Evolutionary conservation across 2,797 vertebrate species (phyloP), one percentile per base, ranked within the genome.

Genomic region (Urosaurus nigricauda): DNA sequence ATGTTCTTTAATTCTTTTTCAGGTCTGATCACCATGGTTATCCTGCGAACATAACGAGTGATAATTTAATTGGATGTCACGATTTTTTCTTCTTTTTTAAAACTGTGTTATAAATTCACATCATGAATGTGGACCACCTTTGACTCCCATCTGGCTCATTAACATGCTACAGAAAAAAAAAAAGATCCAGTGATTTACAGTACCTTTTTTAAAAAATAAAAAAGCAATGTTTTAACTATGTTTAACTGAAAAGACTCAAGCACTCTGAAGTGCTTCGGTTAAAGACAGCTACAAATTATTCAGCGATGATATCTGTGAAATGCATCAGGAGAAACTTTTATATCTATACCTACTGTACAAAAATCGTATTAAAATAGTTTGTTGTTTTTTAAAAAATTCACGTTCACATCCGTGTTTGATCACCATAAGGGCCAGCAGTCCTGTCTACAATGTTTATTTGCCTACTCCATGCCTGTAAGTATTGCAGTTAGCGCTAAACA

Each of bases 21-120:
- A 99, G 99, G 99, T 98, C 98, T 99, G 97, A 98, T 99, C 95
- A 99, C 99, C 92, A 99, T 99, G 99, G 98, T 99, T 96, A 98
- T 99, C 95, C 97, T 99, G 63, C 98, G 98, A 97, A 99, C 98
- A 97, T 99, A n/a, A n/a, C n/a, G 97, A 99, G 91, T 94, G 91
- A 90, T 90, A 92, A 95, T 88, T 92, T 93, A 91, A 90, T 84
- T 92, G 94, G 94, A 96, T 93, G 94, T 94, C 78, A 93, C 92
- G 51, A 77, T n/a, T 47, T 47, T 81, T 43, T 65, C 21, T 47
- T 75, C n/a, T 51, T 78, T 79, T 82, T 43, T 87, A 80, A 90
- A 90, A 87, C 95, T 93, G 94, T 92, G 91, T 94, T 95, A 90
- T 95, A 93, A 94, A 95, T 96, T 96, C 94, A 95, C 96, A 96